Percentiles rank a stretch among this genome's conserved stretches.
phyloP scores from a whole-genome alignment of 1,140 invertebrate species.

The Ceratosolen fusciceps region DNA sequence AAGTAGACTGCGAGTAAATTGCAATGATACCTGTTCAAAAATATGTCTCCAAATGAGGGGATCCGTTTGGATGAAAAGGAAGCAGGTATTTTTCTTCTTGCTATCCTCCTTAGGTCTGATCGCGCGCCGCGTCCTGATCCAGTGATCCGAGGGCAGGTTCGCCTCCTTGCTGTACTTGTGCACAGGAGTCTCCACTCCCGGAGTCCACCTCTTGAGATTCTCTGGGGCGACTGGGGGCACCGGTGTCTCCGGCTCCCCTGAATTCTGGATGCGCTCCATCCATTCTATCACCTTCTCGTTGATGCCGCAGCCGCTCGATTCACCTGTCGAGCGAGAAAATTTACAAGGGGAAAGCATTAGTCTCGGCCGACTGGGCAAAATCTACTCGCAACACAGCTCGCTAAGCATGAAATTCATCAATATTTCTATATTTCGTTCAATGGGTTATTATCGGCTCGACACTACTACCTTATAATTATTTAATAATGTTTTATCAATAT shows the following conservation, averaged over 20 bases:
- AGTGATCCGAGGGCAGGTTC: slow-evolving; percentile 60
- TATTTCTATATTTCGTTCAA: too few relatives aligned
- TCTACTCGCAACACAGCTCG: too few relatives aligned
- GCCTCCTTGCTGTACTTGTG: slow-evolving; percentile 80
- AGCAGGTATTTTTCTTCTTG: slow-evolving; percentile 86
- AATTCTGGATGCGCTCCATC: slow-evolving; percentile 94
- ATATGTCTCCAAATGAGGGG: slow-evolving; percentile 97
- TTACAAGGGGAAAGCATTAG: too few relatives aligned
- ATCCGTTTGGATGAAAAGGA: slow-evolving; percentile 97
- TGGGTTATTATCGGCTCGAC: too few relatives aligned
- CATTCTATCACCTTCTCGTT: slow-evolving; percentile 88
- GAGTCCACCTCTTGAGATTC: slow-evolving; percentile 57
- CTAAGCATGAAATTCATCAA: too few relatives aligned
- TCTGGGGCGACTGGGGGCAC: slow-evolving; percentile 57
- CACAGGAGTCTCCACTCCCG: slow-evolving; percentile 66
- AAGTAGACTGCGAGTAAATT: background rate
- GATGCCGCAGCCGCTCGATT: slow-evolving; percentile 88
- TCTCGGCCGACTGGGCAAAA: too few relatives aligned
- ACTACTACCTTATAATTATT: too few relatives aligned
- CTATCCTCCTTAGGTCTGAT: slow-evolving; percentile 78
- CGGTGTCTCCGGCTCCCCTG: slow-evolving; percentile 77
- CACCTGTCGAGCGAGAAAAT: too few relatives aligned
- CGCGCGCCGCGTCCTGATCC: slow-evolving; percentile 69
- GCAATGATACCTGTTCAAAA: slow-evolving; percentile 70
- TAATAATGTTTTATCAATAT: too few relatives aligned